A percentile compares a stretch with the other conserved stretches of the same genome.
These are phyloP conservation scores for Athene noctua DNA, from an alignment of 2,113 vertebrate genomes.

Conservation along the genomic window DNA sequence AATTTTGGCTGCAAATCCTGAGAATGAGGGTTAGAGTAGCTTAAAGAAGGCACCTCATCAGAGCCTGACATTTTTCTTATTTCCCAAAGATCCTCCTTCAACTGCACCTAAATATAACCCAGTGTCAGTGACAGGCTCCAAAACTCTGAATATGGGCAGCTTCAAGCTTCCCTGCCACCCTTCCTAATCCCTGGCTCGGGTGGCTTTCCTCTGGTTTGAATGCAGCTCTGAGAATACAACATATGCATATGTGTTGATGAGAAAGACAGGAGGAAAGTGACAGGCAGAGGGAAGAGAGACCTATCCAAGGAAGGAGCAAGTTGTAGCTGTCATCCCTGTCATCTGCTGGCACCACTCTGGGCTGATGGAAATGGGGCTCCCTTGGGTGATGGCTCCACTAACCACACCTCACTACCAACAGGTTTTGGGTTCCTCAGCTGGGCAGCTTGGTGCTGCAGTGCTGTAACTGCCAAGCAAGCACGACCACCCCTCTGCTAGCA, in stretches of 20 bases:
- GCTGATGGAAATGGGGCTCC: background rate
- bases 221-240: background rate
- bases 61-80: background rate
- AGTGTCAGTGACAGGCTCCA: background rate
- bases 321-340: background rate
- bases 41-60: background rate
- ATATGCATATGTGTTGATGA: background rate
- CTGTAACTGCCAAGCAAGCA: background rate
- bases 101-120: background rate
- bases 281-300: background rate
- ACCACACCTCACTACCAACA: background rate
- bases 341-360: background rate
- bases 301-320: background rate
- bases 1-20: background rate
- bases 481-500: background rate
- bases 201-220: background rate
- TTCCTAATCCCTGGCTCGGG: background rate
- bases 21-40: background rate
- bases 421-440: background rate
- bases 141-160: background rate
- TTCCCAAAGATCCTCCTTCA: background rate
- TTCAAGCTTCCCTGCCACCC: background rate
- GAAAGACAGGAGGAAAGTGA: background rate
- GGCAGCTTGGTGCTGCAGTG: background rate
- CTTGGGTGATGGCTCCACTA: background rate